Evolutionary conservation across 2,113 vertebrate genomes (phyloP).

Genomic region (mouse (Mus musculus)): DNA sequence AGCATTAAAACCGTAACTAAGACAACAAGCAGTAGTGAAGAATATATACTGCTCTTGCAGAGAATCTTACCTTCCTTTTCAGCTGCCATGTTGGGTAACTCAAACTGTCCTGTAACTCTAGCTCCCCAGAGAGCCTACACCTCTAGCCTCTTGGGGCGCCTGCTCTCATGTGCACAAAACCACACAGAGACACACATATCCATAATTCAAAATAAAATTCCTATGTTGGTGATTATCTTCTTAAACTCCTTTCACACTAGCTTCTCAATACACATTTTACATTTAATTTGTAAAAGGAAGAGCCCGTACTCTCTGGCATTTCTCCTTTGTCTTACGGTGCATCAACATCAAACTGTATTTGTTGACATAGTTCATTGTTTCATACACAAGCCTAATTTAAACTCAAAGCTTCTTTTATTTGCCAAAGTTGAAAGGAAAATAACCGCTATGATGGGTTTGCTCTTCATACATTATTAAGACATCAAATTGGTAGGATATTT

Average conservation of each 20-base stretch:
- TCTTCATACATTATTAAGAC: constrained; percentile 70
- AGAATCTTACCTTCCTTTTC: too few species aligned
- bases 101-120: not conserved
- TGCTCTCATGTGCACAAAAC: not conserved
- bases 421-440: constrained; percentile 61
- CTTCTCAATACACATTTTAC: not conserved
- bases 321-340: constrained; percentile 4
- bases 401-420: constrained; percentile 66
- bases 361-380: constrained; percentile 52
- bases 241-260: not conserved
- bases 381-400: constrained; percentile 67
- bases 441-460: constrained; percentile 52
- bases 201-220: not conserved
- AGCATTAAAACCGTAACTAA: too few species aligned
- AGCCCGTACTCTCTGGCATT: not conserved
- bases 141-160: not conserved
- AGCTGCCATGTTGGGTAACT: not conserved
- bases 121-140: too few species aligned
- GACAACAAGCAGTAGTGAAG: not conserved
- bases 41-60: not conserved
- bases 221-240: not conserved
- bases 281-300: not conserved
- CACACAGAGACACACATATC: not conserved
- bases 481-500: constrained; percentile 59
- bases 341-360: constrained; percentile 47